Percentiles rank a stretch among this genome's conserved stretches.
phyloP scores from a whole-genome alignment of 2,888 invertebrate genomes.

The Chelonus formosanus region DNA sequence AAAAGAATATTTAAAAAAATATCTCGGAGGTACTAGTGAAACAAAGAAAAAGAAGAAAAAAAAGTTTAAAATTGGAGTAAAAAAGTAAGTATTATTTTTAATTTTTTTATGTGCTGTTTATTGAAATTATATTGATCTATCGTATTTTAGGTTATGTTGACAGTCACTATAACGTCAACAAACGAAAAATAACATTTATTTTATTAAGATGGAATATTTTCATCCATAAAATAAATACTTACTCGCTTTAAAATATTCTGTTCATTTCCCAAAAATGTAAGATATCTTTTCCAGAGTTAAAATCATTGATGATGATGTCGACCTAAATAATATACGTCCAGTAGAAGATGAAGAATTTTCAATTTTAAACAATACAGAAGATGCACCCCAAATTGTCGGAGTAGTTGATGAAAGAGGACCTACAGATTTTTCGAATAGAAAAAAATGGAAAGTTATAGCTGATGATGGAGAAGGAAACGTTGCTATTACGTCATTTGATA shows the following conservation, averaged over 20 bases:
- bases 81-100: constrained; percentile 53
- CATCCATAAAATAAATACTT: constrained; percentile 32
- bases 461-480: constrained; percentile 54
- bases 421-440: constrained; percentile 54
- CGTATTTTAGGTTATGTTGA: constrained; percentile 56
- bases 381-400: constrained; percentile 89
- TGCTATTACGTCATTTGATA: constrained; percentile 37
- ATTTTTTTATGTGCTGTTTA: constrained; percentile 24
- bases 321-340: constrained; percentile 71
- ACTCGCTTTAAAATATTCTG: neutral
- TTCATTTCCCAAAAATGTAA: constrained; percentile 35
- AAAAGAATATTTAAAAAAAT: constrained; percentile 82
- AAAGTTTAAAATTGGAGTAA: constrained; percentile 58
- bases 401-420: constrained; percentile 78
- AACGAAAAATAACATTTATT: constrained; percentile 32
- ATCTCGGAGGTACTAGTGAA: constrained; percentile 72
- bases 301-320: constrained; percentile 88
- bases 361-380: constrained; percentile 79
- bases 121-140: constrained; percentile 40
- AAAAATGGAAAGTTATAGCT: constrained; percentile 62
- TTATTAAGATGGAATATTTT: constrained; percentile 22
- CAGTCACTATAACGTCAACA: constrained; percentile 34
- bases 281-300: constrained; percentile 72
- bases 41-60: constrained; percentile 76
- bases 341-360: constrained; percentile 74